These are phyloP conservation scores for Metalampra italica DNA, from an alignment of 2,888 invertebrate genomes.

Conservation along the genomic window DNA sequence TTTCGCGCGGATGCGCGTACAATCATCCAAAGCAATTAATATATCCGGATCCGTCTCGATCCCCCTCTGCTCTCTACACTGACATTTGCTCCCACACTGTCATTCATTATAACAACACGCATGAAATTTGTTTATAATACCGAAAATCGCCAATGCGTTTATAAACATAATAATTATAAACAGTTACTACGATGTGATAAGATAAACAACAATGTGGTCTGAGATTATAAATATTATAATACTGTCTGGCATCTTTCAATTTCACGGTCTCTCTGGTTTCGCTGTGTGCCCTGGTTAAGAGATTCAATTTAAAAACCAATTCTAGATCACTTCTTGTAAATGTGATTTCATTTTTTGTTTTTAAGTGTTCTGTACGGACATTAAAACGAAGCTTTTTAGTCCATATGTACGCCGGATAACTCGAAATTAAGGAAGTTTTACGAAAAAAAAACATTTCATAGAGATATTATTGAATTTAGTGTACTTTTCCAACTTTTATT, in stretches of 20 bases:
- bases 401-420: no score
- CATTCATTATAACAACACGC: conserved; percentile 1
- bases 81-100: conserved; percentile 15
- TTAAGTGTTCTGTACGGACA: no score
- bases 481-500: no score
- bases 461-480: no score
- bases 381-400: no score
- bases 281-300: neutral
- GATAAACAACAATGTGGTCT: neutral
- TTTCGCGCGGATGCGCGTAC: conserved; percentile 54
- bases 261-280: neutral
- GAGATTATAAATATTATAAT: neutral
- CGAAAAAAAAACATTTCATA: no score
- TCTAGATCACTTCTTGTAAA: neutral
- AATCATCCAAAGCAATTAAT: conserved; percentile 48
- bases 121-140: neutral
- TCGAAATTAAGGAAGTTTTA: no score
- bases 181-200: neutral
- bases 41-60: conserved; percentile 40
- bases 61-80: conserved; percentile 21
- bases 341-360: no score
- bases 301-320: neutral
- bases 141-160: neutral
- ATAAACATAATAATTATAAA: conserved; percentile 2
- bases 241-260: conserved; percentile 3